phyloP scores from a whole-genome alignment of 2,113 vertebrate species.

The Pedetes capensis region DNA sequence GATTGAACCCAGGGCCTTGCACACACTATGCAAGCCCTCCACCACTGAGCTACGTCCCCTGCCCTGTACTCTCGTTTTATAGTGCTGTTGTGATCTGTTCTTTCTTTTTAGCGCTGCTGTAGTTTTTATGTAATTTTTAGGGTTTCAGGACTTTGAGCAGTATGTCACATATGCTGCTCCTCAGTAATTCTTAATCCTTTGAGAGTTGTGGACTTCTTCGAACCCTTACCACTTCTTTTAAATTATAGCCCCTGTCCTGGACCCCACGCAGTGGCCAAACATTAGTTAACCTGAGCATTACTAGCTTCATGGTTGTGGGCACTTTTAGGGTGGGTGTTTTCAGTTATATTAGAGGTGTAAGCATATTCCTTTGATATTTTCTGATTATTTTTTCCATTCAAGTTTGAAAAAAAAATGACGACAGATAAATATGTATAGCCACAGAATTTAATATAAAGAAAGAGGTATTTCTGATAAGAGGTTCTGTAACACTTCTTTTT shows the following conservation, averaged over 20 bases:
- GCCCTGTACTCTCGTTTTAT: neutral
- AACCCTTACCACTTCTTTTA: neutral
- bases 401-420: constrained; percentile 26
- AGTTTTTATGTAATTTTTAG: neutral
- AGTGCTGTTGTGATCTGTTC: neutral
- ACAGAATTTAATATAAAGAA: neutral
- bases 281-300: constrained; percentile 40
- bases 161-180: neutral
- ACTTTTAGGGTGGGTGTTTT: neutral
- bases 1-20: neutral
- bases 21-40: neutral
- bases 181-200: constrained; percentile 26
- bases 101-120: neutral
- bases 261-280: neutral
- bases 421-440: constrained; percentile 13
- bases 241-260: neutral
- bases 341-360: neutral
- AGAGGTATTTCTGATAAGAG: neutral
- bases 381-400: neutral
- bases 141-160: neutral
- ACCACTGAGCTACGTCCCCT: neutral
- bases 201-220: neutral
- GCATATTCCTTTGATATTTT: neutral
- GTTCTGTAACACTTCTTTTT: constrained; percentile 55
- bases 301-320: neutral